phyloP scores from a whole-genome alignment of 2,113 vertebrate species.

The Arvicanthis niloticus region DNA sequence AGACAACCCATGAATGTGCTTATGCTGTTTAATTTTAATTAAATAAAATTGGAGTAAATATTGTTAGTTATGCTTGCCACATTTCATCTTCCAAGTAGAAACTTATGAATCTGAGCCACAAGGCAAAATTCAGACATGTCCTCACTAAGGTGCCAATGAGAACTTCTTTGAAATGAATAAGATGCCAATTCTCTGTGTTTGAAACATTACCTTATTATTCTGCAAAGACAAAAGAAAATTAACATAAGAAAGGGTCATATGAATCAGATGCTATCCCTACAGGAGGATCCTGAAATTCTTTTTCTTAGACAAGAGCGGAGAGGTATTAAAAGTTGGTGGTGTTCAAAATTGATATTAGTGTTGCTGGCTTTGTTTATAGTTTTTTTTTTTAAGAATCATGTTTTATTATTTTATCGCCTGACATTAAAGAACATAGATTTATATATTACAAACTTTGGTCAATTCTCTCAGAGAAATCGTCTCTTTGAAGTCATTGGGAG shows the following conservation, averaged over 20 bases:
- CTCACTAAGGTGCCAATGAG: neutral
- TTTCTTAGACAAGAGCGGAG: neutral
- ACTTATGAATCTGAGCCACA: neutral
- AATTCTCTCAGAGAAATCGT: conserved; percentile 61
- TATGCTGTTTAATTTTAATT: neutral
- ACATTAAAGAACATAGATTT: conserved; percentile 68
- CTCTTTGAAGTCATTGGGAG: conserved; percentile 79
- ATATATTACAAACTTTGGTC: conserved; percentile 64
- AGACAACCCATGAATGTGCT: neutral
- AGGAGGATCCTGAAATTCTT: neutral
- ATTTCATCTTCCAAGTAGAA: neutral
- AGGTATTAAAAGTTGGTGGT: neutral
- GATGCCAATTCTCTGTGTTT: neutral
- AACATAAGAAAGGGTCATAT: neutral
- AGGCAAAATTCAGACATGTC: neutral
- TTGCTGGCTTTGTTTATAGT: neutral
- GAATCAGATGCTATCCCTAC: neutral
- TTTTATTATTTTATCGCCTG: conserved; percentile 57
- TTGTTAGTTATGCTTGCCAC: neutral
- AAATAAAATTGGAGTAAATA: neutral
- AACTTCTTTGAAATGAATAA: neutral
- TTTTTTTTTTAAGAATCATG: neutral
- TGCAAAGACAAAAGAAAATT: neutral
- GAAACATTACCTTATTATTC: neutral
- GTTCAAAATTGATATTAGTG: conserved; percentile 5